These are phyloP conservation scores for Drosophila kurseongensis DNA, from an alignment of 1,140 invertebrate species.

Conservation along the genomic window DNA sequence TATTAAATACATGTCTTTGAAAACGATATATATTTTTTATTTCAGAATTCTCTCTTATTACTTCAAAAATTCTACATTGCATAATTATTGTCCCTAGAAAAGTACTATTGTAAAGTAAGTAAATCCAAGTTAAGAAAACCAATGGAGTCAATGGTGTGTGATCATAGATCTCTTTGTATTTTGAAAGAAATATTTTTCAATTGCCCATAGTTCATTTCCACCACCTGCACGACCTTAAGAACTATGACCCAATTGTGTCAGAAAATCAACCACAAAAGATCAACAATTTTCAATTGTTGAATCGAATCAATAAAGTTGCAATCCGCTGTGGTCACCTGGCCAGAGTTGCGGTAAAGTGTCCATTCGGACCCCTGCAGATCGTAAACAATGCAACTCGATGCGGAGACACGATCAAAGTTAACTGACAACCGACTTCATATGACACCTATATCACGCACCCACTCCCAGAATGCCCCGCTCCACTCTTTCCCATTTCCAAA, in stretches of 20 bases:
- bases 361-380: conserved; percentile 18
- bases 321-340: conserved; percentile 25
- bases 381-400: conserved; percentile 27
- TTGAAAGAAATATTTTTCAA: background rate
- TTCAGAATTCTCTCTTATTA: too few species aligned
- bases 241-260: conserved; percentile 44
- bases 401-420: conserved; percentile 14
- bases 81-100: too few species aligned
- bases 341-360: conserved; percentile 27
- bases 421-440: conserved; percentile 33
- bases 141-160: background rate
- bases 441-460: conserved; percentile 47
- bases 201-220: conserved; percentile 10
- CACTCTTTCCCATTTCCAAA: background rate
- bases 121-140: background rate
- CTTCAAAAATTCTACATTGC: too few species aligned
- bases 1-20: conserved; percentile 35
- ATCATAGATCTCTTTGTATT: background rate
- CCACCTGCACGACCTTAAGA: conserved; percentile 45
- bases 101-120: background rate
- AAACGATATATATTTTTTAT: conserved; percentile 4
- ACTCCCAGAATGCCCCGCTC: conserved; percentile 15
- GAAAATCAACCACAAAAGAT: conserved; percentile 38
- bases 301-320: conserved; percentile 33
- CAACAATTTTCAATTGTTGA: conserved; percentile 35